Base-by-base conservation (phyloP, 2,797 vertebrate genomes). In the Arctocebus calabarensis region DNA sequence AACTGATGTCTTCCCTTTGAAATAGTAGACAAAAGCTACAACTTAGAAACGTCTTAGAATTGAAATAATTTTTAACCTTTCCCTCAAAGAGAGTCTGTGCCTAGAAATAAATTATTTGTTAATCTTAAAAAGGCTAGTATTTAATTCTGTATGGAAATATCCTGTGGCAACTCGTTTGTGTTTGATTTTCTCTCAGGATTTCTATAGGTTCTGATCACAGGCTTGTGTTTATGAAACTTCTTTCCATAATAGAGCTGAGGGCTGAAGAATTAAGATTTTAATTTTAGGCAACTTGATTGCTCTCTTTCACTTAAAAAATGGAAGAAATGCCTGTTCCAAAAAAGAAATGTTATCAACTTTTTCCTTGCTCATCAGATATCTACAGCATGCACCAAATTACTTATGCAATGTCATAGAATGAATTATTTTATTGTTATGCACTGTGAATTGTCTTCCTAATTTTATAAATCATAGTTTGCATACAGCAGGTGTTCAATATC, bases 241-340 rank as follows among this genome's bases (percentile, higher is more conserved):
- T 77, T 96, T 27, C 57, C 22, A 77, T 94, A 94, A 83, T n/a
- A 68, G 1, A 86, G 82, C 70, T 55, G 70, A 88, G 29, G 74
- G 74, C 86, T 43, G 64, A 94, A 34, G 62, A 70, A 91, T 95
- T 94, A 94, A 78, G 55, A 57, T 93, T 97, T 96, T 93, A 95
- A 93, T 94, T 96, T 95, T 92, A 93, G 59, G 77, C 62, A 93
- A 40, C 7, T 45, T 82, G 40, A 95, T 95, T 94, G 13, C 70
- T 94, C 19, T 77, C 40, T 45, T 91, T 96, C 40, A 62, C 52
- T 92, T 96, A 94, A 83, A 94, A 84, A 93, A 62, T 59, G 29
- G 32, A 94, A 85, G 68, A 85, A 92, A 74, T 83, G 27, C n/a
- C n/a, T 92, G 12, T 40, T 74, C 27, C 22, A 29, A 78, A 52